These are phyloP conservation scores for Poeciliopsis infans DNA, from an alignment of 2,797 vertebrate species.

Conservation along the genomic window DNA sequence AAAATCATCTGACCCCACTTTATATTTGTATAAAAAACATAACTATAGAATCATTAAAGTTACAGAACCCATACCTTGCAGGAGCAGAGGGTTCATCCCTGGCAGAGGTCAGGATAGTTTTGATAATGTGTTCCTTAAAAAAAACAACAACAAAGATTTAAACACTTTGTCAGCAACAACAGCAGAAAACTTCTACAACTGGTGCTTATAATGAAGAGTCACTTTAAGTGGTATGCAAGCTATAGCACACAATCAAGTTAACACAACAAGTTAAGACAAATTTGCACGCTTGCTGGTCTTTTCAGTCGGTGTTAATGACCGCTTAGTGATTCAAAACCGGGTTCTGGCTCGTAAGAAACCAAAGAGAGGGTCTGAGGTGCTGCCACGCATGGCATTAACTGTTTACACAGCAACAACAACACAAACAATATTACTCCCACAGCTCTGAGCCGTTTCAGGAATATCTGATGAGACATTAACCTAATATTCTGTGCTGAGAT, in stretches of 20 bases:
- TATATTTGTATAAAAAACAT: background rate
- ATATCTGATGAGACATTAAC: constrained; percentile 78
- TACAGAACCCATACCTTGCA: constrained; percentile 83
- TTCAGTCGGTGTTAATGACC: constrained; percentile 64
- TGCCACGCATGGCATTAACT: constrained; percentile 76
- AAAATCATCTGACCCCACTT: background rate
- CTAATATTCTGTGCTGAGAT: constrained; percentile 56
- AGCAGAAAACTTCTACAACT: background rate
- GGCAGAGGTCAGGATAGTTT: constrained; percentile 94
- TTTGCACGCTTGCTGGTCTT: constrained; percentile 40
- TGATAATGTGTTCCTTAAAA: constrained; percentile 94
- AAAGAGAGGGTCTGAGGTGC: constrained; percentile 52
- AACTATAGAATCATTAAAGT: too few relatives aligned
- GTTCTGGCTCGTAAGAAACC: constrained; percentile 61
- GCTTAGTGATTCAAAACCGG: constrained; percentile 77
- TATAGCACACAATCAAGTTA: constrained; percentile 20
- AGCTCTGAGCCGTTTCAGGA: constrained; percentile 56
- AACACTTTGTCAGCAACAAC: background rate
- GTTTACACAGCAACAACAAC: constrained; percentile 73
- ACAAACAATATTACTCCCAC: constrained; percentile 67
- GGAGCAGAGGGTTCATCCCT: constrained; percentile 96
- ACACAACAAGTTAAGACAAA: constrained; percentile 22
- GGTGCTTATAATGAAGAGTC: background rate
- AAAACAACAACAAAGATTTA: constrained; percentile 3
- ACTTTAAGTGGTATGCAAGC: constrained; percentile 3